Evolutionary conservation across 2,888 invertebrate genomes (phyloP), one percentile per base, ranked within the genome.

Genomic region (Biston stratarius): DNA sequence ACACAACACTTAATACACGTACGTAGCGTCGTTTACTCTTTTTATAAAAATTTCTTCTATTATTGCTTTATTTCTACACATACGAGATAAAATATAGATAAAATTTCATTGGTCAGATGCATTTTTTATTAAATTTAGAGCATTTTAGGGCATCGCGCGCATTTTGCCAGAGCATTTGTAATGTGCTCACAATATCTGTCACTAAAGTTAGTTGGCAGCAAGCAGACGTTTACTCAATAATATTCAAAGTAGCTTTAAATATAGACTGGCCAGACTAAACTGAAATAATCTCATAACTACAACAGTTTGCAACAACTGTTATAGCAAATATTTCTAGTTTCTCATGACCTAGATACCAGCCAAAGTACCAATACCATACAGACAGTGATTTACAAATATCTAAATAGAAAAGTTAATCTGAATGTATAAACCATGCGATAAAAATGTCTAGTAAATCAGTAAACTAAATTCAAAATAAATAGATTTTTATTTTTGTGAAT

Each of bases 231-330:
- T 55, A 60, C 55, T 52, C 62, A 51, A 60, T 58, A 64, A 60
- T 48, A 60, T 69, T 51, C 56, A 52, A 65, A 64, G 59, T 65
- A 53, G 42, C 45, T 58, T 51, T 69, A 67, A 62, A 67, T 67
- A 62, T 67, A 67, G 65, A 56, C 57, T 44, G 36, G 56, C 56
- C 65, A 60, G 65, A 69, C 69, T 56, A 42, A 53, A 62, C 62
- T 33, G 49, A 59, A 62, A 67, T 59, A 67, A 62, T 59, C 47
- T 62, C 48, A 48, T 47, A 62, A 58, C 38, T 51, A 67, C 53
- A 57, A 61, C 47, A 59, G 67, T 62, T 59, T 33, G 34, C 47
- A 53, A 58, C 12, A 40, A 48, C 40, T 10, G 47, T 24, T 47
- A 64, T 24, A 15, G 33, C 36, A 36, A 42, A 48, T 36, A 62